Conservation (phyloP, 2,888 invertebrate species). For the Athetis lepigone region DNA sequence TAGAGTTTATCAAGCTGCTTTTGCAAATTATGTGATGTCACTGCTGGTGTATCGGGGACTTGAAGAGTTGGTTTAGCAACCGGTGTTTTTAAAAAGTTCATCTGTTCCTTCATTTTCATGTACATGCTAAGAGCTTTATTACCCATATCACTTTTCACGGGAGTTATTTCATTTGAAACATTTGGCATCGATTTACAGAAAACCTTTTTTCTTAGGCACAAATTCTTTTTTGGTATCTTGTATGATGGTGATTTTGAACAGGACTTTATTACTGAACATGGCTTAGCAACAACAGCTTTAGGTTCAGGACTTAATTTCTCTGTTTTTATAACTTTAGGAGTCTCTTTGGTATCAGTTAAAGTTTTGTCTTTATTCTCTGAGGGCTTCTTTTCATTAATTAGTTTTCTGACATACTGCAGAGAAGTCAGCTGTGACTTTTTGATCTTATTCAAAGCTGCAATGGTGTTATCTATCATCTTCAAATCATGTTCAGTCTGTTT, state of each 20-base stretch:
- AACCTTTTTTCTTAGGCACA: slow-evolving; percentile 78
- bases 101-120: slow-evolving; percentile 82
- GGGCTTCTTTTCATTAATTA: slow-evolving; percentile 73
- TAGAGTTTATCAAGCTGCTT: slow-evolving; percentile 83
- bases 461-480: slow-evolving; percentile 75
- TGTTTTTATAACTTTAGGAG: slow-evolving; percentile 56
- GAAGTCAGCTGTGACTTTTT: slow-evolving; percentile 76
- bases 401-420: slow-evolving; percentile 73
- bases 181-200: slow-evolving; percentile 81
- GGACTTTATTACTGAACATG: slow-evolving; percentile 76
- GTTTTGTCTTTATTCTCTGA: slow-evolving; percentile 62
- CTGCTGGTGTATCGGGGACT: slow-evolving; percentile 77
- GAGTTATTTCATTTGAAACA: slow-evolving; percentile 69
- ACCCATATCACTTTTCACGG: slow-evolving; percentile 70
- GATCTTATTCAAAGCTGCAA: slow-evolving; percentile 72
- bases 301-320: slow-evolving; percentile 59
- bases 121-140: slow-evolving; percentile 80
- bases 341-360: slow-evolving; percentile 56
- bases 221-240: slow-evolving; percentile 82
- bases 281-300: slow-evolving; percentile 61
- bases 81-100: slow-evolving; percentile 84
- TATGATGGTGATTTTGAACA: slow-evolving; percentile 79
- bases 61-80: slow-evolving; percentile 63
- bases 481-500: slow-evolving; percentile 75
- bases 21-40: slow-evolving; percentile 83